Conservation (phyloP, 2,113 vertebrate species). For the Hydrolagus affinis region DNA sequence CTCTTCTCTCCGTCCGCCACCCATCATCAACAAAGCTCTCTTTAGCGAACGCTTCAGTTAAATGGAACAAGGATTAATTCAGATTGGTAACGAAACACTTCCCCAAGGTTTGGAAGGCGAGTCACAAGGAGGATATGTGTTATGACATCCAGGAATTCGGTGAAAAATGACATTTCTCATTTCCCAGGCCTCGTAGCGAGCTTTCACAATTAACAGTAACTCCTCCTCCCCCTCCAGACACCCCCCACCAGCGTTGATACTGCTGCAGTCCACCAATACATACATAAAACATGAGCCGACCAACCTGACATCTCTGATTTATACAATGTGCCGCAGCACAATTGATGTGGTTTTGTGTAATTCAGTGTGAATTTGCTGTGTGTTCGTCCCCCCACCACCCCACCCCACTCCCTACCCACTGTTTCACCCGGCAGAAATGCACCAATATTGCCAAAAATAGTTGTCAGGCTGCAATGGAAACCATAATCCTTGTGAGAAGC, state of each 20-base stretch:
- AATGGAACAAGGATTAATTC: constrained; percentile 13
- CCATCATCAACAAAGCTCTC: neutral
- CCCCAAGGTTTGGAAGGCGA: constrained; percentile 29
- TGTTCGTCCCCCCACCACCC: too few relatives aligned
- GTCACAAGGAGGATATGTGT: constrained; percentile 30
- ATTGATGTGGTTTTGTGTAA: constrained; percentile 45
- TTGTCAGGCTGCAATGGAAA: neutral
- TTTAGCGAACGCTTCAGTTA: neutral
- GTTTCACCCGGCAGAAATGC: neutral
- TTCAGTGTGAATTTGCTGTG: constrained; percentile 37
- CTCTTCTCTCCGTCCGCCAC: too few relatives aligned
- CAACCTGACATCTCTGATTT: constrained; percentile 48
- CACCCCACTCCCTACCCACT: too few relatives aligned
- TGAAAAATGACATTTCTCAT: constrained; percentile 12
- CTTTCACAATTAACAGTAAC: constrained; percentile 49
- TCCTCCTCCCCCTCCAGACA: constrained; percentile 33
- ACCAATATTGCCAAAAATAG: neutral
- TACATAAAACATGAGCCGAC: constrained; percentile 52
- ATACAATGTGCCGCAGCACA: constrained; percentile 46
- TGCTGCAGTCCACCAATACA: constrained; percentile 42
- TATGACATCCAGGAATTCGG: constrained; percentile 33
- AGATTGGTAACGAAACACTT: neutral
- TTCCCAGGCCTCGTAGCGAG: constrained; percentile 38
- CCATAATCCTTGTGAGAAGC: too few relatives aligned
- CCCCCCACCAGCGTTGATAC: constrained; percentile 26